These are phyloP conservation scores for Microtus oregoni DNA, from an alignment of 2,113 vertebrate genomes.

Conservation along the genomic window DNA sequence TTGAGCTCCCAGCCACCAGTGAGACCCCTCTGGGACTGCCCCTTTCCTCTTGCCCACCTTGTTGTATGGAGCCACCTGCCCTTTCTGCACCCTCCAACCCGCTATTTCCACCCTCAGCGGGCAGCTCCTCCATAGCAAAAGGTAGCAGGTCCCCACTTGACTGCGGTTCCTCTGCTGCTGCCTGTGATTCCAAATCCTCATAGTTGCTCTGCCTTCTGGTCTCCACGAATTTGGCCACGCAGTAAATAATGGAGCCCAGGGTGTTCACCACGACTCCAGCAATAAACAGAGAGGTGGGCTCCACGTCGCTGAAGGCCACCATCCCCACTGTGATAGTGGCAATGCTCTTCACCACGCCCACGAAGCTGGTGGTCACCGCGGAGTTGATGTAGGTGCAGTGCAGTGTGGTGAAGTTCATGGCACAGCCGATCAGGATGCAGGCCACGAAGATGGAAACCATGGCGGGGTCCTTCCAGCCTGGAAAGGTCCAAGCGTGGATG, in stretches of 20 bases:
- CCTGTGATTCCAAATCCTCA: slow-evolving; percentile 93
- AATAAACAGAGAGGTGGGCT: slow-evolving; percentile 95
- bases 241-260: slow-evolving; percentile 96
- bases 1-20: slow-evolving; percentile 55
- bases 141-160: slow-evolving; percentile 80
- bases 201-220: slow-evolving; percentile 93
- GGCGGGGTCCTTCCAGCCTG: slow-evolving; percentile 93
- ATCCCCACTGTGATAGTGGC: slow-evolving; percentile 98
- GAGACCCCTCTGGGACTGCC: slow-evolving; percentile 41
- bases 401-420: slow-evolving; percentile 99
- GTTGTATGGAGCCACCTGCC: slow-evolving; percentile 49
- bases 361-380: slow-evolving; percentile 98
- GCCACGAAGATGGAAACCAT: slow-evolving; percentile 93
- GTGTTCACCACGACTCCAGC: slow-evolving; percentile 98
- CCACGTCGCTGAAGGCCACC: slow-evolving; percentile 96
- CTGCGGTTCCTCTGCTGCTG: slow-evolving; percentile 82
- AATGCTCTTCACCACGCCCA: slow-evolving; percentile 98
- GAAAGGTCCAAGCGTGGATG: slow-evolving; percentile 95
- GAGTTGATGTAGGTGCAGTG: slow-evolving; percentile 99
- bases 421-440: slow-evolving; percentile 96
- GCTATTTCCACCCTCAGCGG: slow-evolving; percentile 73
- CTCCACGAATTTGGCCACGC: slow-evolving; percentile 95
- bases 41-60: slow-evolving; percentile 60
- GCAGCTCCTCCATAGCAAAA: slow-evolving; percentile 85
- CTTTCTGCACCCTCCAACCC: slow-evolving; percentile 68